Evolutionary conservation across 2,113 vertebrate genomes (phyloP).

Genomic region (Eurystomus gularis): DNA sequence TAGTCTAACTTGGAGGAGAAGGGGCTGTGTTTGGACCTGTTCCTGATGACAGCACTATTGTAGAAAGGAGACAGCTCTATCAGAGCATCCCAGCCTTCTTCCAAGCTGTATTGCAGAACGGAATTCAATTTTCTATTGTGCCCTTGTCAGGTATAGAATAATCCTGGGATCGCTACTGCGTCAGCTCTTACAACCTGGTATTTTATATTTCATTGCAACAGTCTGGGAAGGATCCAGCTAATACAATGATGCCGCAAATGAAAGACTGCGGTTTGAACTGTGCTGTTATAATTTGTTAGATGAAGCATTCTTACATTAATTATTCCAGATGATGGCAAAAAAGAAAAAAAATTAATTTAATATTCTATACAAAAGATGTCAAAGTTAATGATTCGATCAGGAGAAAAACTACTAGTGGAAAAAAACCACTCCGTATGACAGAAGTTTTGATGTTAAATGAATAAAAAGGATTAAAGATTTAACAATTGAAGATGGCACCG

Average conservation of each 20-base stretch:
- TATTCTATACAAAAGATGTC: neutral
- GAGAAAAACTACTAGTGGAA: neutral
- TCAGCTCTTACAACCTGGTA: neutral
- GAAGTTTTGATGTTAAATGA: neutral
- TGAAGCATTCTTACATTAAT: neutral
- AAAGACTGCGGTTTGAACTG: neutral
- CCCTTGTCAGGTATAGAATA: neutral
- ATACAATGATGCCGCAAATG: neutral
- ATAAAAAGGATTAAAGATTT: neutral
- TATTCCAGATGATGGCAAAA: neutral
- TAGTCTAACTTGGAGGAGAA: neutral
- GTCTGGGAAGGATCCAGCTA: neutral
- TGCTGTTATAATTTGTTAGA: neutral
- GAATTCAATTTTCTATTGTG: neutral
- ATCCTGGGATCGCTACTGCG: neutral
- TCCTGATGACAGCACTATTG: neutral
- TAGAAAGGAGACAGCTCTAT: neutral
- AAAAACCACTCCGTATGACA: neutral
- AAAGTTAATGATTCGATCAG: conserved; percentile 33
- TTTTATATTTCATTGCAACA: neutral
- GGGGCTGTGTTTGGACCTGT: neutral
- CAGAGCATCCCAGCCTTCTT: neutral
- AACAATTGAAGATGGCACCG: neutral
- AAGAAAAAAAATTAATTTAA: neutral
- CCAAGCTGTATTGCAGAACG: neutral